Percentiles rank a stretch among this genome's conserved stretches.
phyloP scores from a whole-genome alignment of 2,888 invertebrate genomes.

The Polydrusus pterygomalis region DNA sequence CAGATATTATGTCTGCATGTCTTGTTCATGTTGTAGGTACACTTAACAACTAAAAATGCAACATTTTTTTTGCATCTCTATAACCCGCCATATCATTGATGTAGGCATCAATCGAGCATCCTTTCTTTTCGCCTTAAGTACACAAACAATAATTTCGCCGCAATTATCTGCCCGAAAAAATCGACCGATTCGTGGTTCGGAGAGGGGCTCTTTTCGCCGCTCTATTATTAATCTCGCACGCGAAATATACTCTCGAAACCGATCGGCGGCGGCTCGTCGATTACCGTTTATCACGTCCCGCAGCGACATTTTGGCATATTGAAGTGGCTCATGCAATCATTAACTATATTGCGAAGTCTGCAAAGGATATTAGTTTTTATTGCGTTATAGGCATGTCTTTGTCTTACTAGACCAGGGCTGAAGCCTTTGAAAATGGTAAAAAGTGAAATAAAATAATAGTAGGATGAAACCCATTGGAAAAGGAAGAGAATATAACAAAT shows the following conservation, averaged over 20 bases:
- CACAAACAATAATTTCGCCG: constrained; percentile 51
- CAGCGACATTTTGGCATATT: constrained; percentile 45
- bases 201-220: constrained; percentile 43
- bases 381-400: no score
- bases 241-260: constrained; percentile 26
- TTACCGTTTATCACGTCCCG: constrained; percentile 51
- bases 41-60: neutral
- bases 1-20: no score
- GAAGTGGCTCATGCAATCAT: constrained; percentile 13
- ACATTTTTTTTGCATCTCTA: neutral
- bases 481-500: no score
- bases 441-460: no score
- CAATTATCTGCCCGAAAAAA: constrained; percentile 39
- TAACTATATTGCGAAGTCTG: neutral
- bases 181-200: constrained; percentile 30
- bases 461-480: no score
- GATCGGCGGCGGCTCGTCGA: constrained; percentile 42
- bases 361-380: no score
- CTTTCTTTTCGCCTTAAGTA: constrained; percentile 44
- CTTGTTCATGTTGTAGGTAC: no score
- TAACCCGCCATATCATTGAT: neutral
- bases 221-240: constrained; percentile 48
- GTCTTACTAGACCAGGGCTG: no score
- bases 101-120: constrained; percentile 33
- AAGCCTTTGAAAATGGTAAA: no score